Evolutionary conservation across 1,140 invertebrate species (phyloP).

Genomic region (Mercenaria mercenaria): DNA sequence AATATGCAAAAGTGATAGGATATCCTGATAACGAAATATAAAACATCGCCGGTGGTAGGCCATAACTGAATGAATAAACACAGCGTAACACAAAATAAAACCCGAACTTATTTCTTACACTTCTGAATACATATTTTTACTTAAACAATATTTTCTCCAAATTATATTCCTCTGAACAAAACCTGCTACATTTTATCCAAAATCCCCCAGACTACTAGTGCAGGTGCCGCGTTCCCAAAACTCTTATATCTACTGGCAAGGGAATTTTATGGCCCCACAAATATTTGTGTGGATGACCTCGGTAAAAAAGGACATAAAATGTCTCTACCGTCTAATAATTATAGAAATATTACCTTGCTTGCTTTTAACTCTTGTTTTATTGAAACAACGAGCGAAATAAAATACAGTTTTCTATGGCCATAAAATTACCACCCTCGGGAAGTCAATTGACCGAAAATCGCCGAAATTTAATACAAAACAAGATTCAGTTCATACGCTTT

Average conservation of each 20-base stretch:
- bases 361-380: conserved; percentile 63
- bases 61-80: background rate
- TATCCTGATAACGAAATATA: background rate
- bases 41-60: conserved; percentile 3
- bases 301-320: conserved; percentile 59
- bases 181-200: conserved; percentile 13
- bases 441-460: conserved; percentile 65
- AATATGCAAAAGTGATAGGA: background rate
- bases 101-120: background rate
- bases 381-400: conserved; percentile 66
- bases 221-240: conserved; percentile 53
- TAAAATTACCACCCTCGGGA: conserved; percentile 55
- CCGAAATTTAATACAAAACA: conserved; percentile 59
- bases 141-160: background rate
- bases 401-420: conserved; percentile 61
- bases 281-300: conserved; percentile 63
- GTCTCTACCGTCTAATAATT: conserved; percentile 64
- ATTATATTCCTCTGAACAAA: background rate
- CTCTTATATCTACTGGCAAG: conserved; percentile 65
- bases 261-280: conserved; percentile 67
- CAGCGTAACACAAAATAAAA: background rate
- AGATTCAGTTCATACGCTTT: conserved; percentile 13
- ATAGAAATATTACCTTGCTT: conserved; percentile 66
- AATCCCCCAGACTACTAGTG: conserved; percentile 20
- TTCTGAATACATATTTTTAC: background rate